phyloP scores from a whole-genome alignment of 2,888 invertebrate genomes.

The Tipula vernalis region DNA sequence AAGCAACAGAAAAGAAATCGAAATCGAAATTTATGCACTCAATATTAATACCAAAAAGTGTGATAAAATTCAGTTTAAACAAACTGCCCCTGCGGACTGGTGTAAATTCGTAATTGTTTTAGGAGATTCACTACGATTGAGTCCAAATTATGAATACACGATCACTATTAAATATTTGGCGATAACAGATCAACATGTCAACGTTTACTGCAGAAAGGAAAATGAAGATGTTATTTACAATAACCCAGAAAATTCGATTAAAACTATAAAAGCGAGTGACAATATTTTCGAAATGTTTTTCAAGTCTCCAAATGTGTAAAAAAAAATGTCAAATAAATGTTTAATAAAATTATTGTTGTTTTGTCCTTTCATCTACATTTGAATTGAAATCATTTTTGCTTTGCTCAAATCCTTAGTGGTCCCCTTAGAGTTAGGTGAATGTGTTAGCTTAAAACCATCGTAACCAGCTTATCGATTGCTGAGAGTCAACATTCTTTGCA shows the following conservation, averaged over 20 bases:
- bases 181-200: neutral
- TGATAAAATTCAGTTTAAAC: neutral
- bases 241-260: neutral
- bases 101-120: neutral
- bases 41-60: neutral
- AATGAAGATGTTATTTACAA: neutral
- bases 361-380: too few species aligned
- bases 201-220: neutral
- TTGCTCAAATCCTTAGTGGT: too few species aligned
- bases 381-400: too few species aligned
- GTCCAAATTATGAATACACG: neutral
- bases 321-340: too few species aligned
- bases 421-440: too few species aligned
- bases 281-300: neutral
- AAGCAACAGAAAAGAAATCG: neutral
- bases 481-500: too few species aligned
- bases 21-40: neutral
- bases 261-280: neutral
- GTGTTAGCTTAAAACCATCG: too few species aligned
- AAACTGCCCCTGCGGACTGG: neutral
- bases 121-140: neutral
- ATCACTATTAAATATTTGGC: neutral
- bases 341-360: too few species aligned
- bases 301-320: neutral
- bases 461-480: too few species aligned